Evolutionary conservation across 2,888 invertebrate genomes (phyloP), one percentile per base, ranked within the genome.

Genomic region (Eupelmus urozonus): DNA sequence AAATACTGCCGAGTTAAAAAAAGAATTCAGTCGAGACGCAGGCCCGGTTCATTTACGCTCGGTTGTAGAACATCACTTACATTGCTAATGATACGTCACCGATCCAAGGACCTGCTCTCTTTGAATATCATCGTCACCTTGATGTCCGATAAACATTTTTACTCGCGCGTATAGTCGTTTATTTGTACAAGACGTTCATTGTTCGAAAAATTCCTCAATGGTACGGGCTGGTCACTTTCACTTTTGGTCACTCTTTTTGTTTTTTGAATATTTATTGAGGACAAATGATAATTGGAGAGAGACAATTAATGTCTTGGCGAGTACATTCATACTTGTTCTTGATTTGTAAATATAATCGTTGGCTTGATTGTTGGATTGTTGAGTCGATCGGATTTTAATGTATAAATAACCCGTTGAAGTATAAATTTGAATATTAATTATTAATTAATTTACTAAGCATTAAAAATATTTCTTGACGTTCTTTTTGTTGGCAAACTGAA

Each of bases 121-220:
- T 62, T 71, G 20, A 34, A 49, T 34, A 34, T 16, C 9, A 23
- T 42, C 69, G 25, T 71, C 23, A 51, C 34, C 71, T 71, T 42
- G 51, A 70, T n/a, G n/a, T 60, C 27, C 45, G 13, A 34, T 16
- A n/a, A 51, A 25, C 57, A 62, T 71, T 71, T 71, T 9, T 7
- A n/a, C 13, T 2, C 25, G 25, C 7, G 18, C 18, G 18, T 53
- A 20, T 11, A 53, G 1, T 18, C 9, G n/a, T 71, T 71, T 51
- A 45, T 70, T 59, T 25, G 20, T 9, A 34, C 29, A 34, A 71
- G 29, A 20, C 16, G 16, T n/a, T 63, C 27, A 49, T 51, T 49
- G 51, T 71, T 71, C 34, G 49, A 53, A 42, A 40, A 55, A 72
- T 42, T 62, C 27, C 27, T 49, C 7, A 27, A 13, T 42, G 40